These are phyloP conservation scores for Brachionichthys hirsutus DNA, from an alignment of 2,113 vertebrate species.

Conservation along the genomic window DNA sequence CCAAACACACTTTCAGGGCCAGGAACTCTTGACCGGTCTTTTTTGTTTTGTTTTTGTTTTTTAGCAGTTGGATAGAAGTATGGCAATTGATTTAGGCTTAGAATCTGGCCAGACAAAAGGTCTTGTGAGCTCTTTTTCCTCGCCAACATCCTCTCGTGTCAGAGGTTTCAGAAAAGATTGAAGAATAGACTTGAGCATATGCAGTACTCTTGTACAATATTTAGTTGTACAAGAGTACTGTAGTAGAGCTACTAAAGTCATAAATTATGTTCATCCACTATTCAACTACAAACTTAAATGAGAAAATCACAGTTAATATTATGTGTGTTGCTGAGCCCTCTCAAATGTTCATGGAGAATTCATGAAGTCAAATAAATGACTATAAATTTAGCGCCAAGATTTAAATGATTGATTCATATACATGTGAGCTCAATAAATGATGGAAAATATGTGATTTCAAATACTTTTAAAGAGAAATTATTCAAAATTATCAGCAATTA, in stretches of 20 bases:
- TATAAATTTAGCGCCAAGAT: background rate
- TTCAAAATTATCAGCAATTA: background rate
- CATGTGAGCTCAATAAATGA: background rate
- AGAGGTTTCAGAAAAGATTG: conserved; percentile 40
- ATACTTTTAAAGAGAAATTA: background rate
- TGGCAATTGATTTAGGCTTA: conserved; percentile 60
- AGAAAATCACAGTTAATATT: background rate
- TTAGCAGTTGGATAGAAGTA: conserved; percentile 53
- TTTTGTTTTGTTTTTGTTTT: conserved; percentile 55
- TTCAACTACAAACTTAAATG: no score
- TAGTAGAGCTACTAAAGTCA: background rate
- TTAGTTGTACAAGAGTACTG: background rate
- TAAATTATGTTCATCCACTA: no score
- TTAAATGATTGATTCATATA: background rate
- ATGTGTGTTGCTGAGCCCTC: background rate
- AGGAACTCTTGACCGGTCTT: conserved; percentile 76
- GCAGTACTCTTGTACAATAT: conserved; percentile 14
- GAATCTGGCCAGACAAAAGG: conserved; percentile 64
- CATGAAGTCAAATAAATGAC: conserved; percentile 9
- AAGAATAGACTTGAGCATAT: conserved; percentile 4
- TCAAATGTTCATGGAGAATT: conserved; percentile 7
- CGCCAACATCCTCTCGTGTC: conserved; percentile 51
- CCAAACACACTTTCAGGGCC: conserved; percentile 78
- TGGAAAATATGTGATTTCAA: no score
- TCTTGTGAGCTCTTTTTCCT: conserved; percentile 49